Base-by-base conservation (phyloP, 37 sponge, comb jelly and placozoan species). In the Spongilla lacustris region DNA sequence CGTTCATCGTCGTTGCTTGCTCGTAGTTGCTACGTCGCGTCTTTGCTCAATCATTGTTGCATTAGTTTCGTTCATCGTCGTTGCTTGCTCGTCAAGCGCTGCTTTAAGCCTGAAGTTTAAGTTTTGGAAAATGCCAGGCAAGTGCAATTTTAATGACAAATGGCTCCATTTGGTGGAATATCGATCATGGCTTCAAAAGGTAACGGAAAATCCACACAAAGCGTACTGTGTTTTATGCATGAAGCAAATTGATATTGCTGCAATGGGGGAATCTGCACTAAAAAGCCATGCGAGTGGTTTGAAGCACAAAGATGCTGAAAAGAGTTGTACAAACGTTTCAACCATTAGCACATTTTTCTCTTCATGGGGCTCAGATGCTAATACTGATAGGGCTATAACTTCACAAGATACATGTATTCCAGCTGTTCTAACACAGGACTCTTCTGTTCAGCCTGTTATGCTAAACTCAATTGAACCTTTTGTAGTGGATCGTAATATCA, bases 261-360 rank as follows among this genome's bases (percentile, higher is more conserved):
- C 58, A 58, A 58, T 58, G 58, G 58, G 58, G 58, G 58, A 58
- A 58, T 58, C 58, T 58, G 58, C 19, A 58, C 58, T 58, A 58
- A 58, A 58, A 6, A 58, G 58, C 58, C 58, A 58, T 58, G 58
- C 58, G 58, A 58, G 58, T 58, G 58, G 58, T 58, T 58, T 58
- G 58, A 58, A 58, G 58, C 58, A 58, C 58, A 58, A 58, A 58
- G 58, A 58, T 58, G 58, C 58, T 17, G 58, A 58, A 19, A 58
- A 58, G 58, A 58, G 58, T 58, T 58, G 19, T 58, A 17, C 58
- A 58, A 58, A 58, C 58, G 14, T 17, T 58, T 58, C 58, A 58
- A 58, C 58, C 58, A 58, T 58, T 58, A 58, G 58, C 58, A 58
- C 58, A 58, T 58, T 58, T 58, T 58, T 58, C 58, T 58, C 58